Evolutionary conservation across 1,140 invertebrate genomes (phyloP).

Genomic region (Apis cerana): DNA sequence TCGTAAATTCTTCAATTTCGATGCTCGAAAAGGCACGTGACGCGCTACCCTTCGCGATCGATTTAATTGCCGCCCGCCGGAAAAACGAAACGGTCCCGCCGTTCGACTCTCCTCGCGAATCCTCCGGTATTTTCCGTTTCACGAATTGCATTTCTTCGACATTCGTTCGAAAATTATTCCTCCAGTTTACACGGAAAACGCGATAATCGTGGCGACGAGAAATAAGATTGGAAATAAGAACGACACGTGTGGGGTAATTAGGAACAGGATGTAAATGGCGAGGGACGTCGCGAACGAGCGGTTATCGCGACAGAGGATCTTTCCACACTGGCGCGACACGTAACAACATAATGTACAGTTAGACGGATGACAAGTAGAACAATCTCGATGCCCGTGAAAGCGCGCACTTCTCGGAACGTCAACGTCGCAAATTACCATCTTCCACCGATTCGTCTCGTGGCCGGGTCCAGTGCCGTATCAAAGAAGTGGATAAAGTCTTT

Average conservation of each 20-base stretch:
- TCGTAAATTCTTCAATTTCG: constrained; percentile 70
- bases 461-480: constrained; percentile 52
- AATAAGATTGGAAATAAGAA: neutral
- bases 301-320: too few species aligned
- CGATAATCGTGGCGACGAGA: too few species aligned
- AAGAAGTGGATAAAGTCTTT: constrained; percentile 57
- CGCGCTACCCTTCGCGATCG: constrained; percentile 22
- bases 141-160: neutral
- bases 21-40: constrained; percentile 46
- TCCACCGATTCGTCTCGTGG: constrained; percentile 41
- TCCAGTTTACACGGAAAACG: neutral
- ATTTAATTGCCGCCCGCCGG: constrained; percentile 48
- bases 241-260: neutral
- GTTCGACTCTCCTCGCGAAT: too few species aligned
- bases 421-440: constrained; percentile 55
- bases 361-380: constrained; percentile 46
- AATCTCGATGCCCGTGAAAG: constrained; percentile 52
- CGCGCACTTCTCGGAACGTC: constrained; percentile 37
- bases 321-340: neutral
- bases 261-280: neutral
- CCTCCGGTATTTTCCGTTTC: too few species aligned
- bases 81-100: constrained; percentile 12
- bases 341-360: constrained; percentile 42
- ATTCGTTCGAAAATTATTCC: too few species aligned
- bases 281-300: neutral